Conservation (phyloP, 1,140 invertebrate species). For the Hypsibius dujardini region DNA sequence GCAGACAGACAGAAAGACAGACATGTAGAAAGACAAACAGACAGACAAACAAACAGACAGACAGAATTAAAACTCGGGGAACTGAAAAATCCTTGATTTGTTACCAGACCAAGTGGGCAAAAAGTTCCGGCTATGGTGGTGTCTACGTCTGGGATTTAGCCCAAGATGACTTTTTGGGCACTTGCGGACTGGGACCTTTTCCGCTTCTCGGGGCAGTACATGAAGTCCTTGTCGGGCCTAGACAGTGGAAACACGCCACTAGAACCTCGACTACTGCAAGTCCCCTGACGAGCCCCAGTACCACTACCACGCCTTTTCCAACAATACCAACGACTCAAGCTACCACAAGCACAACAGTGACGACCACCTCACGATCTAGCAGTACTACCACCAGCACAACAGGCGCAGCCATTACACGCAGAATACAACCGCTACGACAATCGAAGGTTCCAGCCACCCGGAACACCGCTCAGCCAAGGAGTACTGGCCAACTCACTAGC, state of each 20-base stretch:
- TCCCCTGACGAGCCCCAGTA: neutral
- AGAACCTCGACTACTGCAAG: neutral
- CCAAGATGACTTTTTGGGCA: slow-evolving; percentile 6
- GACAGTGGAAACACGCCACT: neutral
- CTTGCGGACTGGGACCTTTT: neutral
- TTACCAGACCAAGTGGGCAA: neutral
- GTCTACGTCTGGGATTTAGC: slow-evolving; percentile 14
- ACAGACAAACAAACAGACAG: no score
- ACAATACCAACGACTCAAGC: neutral
- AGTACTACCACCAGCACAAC: no score
- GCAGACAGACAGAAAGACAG: no score
- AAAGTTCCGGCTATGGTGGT: slow-evolving; percentile 1
- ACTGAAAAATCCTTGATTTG: no score
- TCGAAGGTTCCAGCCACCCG: no score
- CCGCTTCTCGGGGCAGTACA: neutral
- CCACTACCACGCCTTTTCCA: neutral
- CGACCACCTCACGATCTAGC: no score
- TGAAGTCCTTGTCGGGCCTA: neutral
- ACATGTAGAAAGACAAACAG: no score
- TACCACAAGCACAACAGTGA: neutral
- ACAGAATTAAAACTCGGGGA: no score
- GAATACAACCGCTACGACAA: neutral
- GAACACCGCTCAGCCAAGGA: no score
- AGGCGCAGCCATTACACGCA: neutral
- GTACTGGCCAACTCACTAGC: no score